Conservation (phyloP, 2,113 vertebrate species). For the human (Homo sapiens) region GRCh38 chr11:37704001-37704500, state of each 20-base stretch:
- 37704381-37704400: neutral
- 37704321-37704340: neutral
- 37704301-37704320: neutral
- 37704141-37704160: neutral
- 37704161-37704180: neutral
- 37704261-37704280: neutral
- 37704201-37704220: neutral
- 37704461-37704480: neutral
- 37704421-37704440: neutral
- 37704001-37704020: fast-evolving
- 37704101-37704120: too few relatives aligned
- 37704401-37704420: neutral
- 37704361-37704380: neutral
- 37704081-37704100: too few relatives aligned
- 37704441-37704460: neutral
- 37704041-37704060: too few relatives aligned
- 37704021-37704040: too few relatives aligned
- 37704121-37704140: too few relatives aligned
- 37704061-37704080: too few relatives aligned
- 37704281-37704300: neutral
- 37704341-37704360: neutral
- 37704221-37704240: neutral
- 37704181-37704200: neutral
- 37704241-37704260: neutral
- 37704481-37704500: neutral